These are phyloP conservation scores for Adelosebastes latens DNA, from an alignment of 2,797 vertebrate genomes.

Conservation along the genomic window DNA sequence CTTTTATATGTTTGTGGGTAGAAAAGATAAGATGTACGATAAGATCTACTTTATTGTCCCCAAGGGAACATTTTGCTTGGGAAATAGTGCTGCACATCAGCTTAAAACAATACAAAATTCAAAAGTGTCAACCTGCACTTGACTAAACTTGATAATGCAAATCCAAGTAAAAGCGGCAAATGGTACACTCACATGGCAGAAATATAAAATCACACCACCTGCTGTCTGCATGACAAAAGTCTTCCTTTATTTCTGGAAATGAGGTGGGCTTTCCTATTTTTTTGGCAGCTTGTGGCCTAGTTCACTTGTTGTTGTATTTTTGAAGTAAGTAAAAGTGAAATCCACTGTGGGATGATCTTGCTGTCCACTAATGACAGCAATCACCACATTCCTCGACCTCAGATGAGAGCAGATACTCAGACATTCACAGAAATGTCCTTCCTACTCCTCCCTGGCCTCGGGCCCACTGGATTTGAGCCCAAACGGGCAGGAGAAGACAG, in stretches of 20 bases:
- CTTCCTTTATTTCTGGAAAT: neutral
- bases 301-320: neutral
- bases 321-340: neutral
- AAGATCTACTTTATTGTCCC: too few species aligned
- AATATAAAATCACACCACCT: neutral
- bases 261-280: neutral
- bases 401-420: constrained; percentile 56
- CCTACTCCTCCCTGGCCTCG: constrained; percentile 65
- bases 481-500: constrained; percentile 53
- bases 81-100: too few species aligned
- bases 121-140: neutral
- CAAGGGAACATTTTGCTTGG: too few species aligned
- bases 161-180: neutral
- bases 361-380: constrained; percentile 24
- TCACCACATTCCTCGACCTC: constrained; percentile 42
- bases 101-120: too few species aligned
- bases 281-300: neutral
- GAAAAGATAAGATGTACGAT: neutral
- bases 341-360: neutral
- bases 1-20: neutral
- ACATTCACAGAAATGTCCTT: constrained; percentile 56
- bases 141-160: constrained; percentile 7
- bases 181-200: neutral
- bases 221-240: neutral
- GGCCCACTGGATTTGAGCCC: constrained; percentile 43